Conservation (phyloP, 2,113 vertebrate species). For the Sander vitreus region DNA sequence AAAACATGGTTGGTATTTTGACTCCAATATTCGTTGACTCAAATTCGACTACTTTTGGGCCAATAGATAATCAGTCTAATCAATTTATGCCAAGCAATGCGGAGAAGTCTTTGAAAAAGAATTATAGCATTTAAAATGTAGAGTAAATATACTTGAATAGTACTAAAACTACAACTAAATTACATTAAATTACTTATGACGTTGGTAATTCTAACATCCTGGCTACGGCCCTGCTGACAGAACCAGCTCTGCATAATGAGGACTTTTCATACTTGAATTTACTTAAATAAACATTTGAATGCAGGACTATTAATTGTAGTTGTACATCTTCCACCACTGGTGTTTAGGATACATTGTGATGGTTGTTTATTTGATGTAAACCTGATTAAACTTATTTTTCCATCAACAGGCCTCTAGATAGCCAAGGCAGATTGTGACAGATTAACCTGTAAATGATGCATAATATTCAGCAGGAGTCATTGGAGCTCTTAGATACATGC, state of each 20-base stretch:
- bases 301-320: neutral
- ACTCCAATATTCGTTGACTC: neutral
- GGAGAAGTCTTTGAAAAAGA: neutral
- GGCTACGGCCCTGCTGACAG: neutral
- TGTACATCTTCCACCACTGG: neutral
- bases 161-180: neutral
- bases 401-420: conserved; percentile 55
- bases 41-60: neutral
- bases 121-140: neutral
- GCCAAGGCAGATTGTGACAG: conserved; percentile 21
- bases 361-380: conserved; percentile 22
- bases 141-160: neutral
- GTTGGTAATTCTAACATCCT: neutral
- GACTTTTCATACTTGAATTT: neutral
- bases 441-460: conserved; percentile 33
- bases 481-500: conserved; percentile 23
- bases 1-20: neutral
- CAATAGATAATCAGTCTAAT: neutral
- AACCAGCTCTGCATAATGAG: neutral
- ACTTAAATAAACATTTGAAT: neutral
- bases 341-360: neutral
- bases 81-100: neutral
- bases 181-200: neutral
- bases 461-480: conserved; percentile 9
- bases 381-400: conserved; percentile 48